Conservation (phyloP, 2,888 invertebrate species). For the Synergus laeviventris region DNA sequence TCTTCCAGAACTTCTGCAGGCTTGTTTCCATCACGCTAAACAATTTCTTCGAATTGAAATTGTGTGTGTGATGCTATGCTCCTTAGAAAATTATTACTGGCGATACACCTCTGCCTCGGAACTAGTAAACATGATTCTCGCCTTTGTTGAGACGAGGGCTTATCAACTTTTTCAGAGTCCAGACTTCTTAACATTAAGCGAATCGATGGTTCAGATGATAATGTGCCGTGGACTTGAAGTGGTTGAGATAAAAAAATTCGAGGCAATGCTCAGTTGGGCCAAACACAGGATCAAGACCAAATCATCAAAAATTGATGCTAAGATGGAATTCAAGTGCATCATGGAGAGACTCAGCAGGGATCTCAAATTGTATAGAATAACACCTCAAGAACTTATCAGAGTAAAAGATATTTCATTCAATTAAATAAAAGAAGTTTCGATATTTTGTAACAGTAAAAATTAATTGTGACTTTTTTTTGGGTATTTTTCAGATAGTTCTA, state of each 20-base stretch:
- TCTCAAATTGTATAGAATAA: slow-evolving; percentile 91
- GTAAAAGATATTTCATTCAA: slow-evolving; percentile 73
- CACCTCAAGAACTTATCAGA: slow-evolving; percentile 94
- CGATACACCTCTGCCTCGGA: slow-evolving; percentile 95
- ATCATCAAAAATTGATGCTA: slow-evolving; percentile 82
- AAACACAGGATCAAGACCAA: slow-evolving; percentile 87
- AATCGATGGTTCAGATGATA: slow-evolving; percentile 96
- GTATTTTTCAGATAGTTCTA: slow-evolving; percentile 83
- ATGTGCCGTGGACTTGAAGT: slow-evolving; percentile 94
- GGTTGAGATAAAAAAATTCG: slow-evolving; percentile 92
- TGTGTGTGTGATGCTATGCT: slow-evolving; percentile 94
- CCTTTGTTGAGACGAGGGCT: slow-evolving; percentile 92
- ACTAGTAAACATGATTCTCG: slow-evolving; percentile 94
- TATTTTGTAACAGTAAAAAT: not conserved
- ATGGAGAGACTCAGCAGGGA: slow-evolving; percentile 95
- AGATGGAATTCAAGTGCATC: slow-evolving; percentile 93
- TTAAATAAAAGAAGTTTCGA: not conserved
- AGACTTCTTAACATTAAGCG: slow-evolving; percentile 92
- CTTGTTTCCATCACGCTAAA: slow-evolving; percentile 96
- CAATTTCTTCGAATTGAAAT: slow-evolving; percentile 95
- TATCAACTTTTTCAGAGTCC: slow-evolving; percentile 89
- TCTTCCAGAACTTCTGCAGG: slow-evolving; percentile 92
- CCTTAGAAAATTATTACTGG: slow-evolving; percentile 96
- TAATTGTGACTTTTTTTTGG: slow-evolving; percentile 26
- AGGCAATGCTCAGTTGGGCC: slow-evolving; percentile 95